Base-by-base conservation (phyloP, 1,140 invertebrate species). In the Brachionus asplanchnoidis region DNA sequence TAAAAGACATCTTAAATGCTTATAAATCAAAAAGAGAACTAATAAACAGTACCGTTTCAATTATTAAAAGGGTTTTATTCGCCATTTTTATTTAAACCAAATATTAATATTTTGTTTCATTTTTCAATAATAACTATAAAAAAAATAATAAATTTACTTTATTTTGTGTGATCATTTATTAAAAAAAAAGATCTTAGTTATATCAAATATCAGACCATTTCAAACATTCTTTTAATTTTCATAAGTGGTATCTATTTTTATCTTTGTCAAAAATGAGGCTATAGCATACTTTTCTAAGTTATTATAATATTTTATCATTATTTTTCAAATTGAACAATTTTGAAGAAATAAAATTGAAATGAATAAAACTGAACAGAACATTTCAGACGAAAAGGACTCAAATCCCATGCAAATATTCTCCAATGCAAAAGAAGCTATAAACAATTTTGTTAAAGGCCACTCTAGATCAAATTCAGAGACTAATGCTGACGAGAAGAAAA, bases 211-310 rank as follows among this genome's bases (percentile, higher is more conserved):
- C 11, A 68, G 66, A 68, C 66, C 66, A 36, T 32, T 68, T 68
- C 32, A 60, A 20, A 60, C n/a, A 20, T 60, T 60, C 17, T 17
- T 68, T 12, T 32, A 28, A 0, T 12, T 32, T 68, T 68, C 14
- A 32, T 68, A 68, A 32, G 12, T 44, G 11, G 36, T 73, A 60
- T 60, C n/a, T 73, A 73, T 73, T 73, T 73, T 73, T 73, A 73
- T 73, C 68, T 73, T 40, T 44, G 40, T 40, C 14, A 73, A 73
- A 73, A 73, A 73, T 42, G 68, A 73, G 68, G 68, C 68, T 73
- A 73, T 73, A 73, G 36, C 68, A 73, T 17, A 73, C 68, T 73
- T 73, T 73, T 73, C 12, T 32, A 40, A 12, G 9, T 40, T 32
- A 68, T 68, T 68, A 68, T 68, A 68, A 68, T 68, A 68, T 68